phyloP scores from a whole-genome alignment of 2,888 invertebrate species.

The Helleia helle region DNA sequence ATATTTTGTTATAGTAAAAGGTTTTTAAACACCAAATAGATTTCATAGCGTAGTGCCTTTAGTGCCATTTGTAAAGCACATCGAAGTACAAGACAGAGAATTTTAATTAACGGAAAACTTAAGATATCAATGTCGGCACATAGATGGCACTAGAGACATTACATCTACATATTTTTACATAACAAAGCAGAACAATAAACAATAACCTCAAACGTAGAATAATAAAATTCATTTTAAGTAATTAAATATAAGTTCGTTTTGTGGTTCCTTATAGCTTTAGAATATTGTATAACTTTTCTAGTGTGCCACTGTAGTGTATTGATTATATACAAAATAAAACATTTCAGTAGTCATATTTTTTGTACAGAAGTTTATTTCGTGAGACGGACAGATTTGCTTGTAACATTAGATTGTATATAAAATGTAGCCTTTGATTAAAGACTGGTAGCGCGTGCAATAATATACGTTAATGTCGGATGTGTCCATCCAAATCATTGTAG shows the following conservation, averaged over 20 bases:
- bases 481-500: background rate
- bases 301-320: conserved; percentile 6
- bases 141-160: conserved; percentile 1
- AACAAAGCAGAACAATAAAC: conserved; percentile 6
- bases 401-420: conserved; percentile 14
- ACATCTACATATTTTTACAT: conserved; percentile 5
- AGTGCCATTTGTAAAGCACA: background rate
- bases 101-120: background rate
- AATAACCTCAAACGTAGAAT: background rate
- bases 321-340: background rate
- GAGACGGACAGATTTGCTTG: conserved; percentile 13
- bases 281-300: conserved; percentile 6
- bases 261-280: conserved; percentile 9
- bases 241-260: conserved; percentile 4
- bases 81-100: background rate
- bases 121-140: background rate
- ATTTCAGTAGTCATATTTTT: conserved; percentile 1
- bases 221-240: conserved; percentile 1
- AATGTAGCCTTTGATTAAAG: conserved; percentile 20
- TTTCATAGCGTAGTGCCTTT: background rate
- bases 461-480: conserved; percentile 2
- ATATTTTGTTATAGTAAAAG: conserved; percentile 46
- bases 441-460: conserved; percentile 21
- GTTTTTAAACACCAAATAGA: conserved; percentile 5
- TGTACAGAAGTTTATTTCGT: conserved; percentile 6